Conservation (phyloP, 2,888 invertebrate species). For the Sceliomorpha sp. region DNA sequence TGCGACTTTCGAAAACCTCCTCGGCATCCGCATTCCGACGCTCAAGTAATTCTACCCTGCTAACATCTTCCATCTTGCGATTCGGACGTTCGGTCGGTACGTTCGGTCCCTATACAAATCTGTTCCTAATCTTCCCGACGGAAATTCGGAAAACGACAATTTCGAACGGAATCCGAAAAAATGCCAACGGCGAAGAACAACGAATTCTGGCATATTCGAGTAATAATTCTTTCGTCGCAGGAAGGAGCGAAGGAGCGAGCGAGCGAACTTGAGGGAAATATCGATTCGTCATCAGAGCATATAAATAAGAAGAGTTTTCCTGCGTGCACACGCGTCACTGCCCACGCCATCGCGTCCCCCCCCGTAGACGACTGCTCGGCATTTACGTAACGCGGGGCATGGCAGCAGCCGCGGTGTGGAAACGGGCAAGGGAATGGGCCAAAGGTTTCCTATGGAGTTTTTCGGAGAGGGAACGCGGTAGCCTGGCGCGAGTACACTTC, state of each 20-base stretch:
- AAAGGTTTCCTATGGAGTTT: slow-evolving; percentile 50
- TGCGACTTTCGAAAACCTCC: too few relatives aligned
- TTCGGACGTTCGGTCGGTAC: slow-evolving; percentile 25
- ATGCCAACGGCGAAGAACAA: too few relatives aligned
- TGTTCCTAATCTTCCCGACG: too few relatives aligned
- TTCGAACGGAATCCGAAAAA: too few relatives aligned
- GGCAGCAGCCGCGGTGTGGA: slow-evolving; percentile 57
- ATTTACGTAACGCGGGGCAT: slow-evolving; percentile 67
- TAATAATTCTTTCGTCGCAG: too few relatives aligned
- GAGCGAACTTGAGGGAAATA: slow-evolving; percentile 70
- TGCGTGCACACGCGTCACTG: slow-evolving; percentile 79
- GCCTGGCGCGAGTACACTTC: slow-evolving; percentile 61
- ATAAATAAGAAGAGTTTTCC: slow-evolving; percentile 79
- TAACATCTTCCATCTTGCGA: slow-evolving; percentile 48
- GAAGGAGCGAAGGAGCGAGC: too few relatives aligned
- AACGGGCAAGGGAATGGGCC: slow-evolving; percentile 47
- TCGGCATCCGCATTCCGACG: slow-evolving; percentile 37
- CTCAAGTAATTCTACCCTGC: slow-evolving; percentile 49
- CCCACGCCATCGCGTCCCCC: slow-evolving; percentile 67
- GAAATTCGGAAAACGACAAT: too few relatives aligned
- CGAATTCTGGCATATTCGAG: too few relatives aligned
- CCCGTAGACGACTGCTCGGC: slow-evolving; percentile 61
- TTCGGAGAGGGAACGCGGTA: slow-evolving; percentile 60
- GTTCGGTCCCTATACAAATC: slow-evolving; percentile 33
- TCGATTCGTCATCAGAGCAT: slow-evolving; percentile 74